Evolutionary conservation across 1,140 invertebrate genomes (phyloP).

Genomic region (Papilio machaon): DNA sequence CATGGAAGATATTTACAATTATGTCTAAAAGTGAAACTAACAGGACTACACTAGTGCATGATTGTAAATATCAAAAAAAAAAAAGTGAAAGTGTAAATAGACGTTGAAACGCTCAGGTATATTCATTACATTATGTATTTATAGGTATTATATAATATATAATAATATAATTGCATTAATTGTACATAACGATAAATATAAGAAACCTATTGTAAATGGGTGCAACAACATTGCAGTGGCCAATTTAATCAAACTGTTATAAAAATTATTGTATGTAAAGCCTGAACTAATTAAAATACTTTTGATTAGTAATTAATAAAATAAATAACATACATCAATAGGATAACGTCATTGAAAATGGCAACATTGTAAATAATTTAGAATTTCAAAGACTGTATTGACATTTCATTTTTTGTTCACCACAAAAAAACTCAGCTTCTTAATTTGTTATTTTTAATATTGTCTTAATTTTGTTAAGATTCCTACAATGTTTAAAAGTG

Average conservation of each 20-base stretch:
- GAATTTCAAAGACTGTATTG: constrained; percentile 76
- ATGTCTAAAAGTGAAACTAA: constrained; percentile 75
- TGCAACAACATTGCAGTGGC: constrained; percentile 17
- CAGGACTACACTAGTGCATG: constrained; percentile 61
- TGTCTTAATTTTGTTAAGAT: background rate
- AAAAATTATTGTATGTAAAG: constrained; percentile 28
- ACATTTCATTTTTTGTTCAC: constrained; percentile 46
- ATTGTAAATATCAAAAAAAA: constrained; percentile 74
- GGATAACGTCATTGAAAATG: constrained; percentile 64
- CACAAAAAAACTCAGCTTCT: constrained; percentile 25
- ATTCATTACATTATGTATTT: background rate
- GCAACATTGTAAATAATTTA: constrained; percentile 70
- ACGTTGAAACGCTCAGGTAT: constrained; percentile 4
- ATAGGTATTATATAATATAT: constrained; percentile 11
- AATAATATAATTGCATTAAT: constrained; percentile 3
- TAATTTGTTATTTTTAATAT: background rate
- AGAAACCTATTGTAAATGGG: constrained; percentile 21
- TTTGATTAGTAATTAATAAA: constrained; percentile 22
- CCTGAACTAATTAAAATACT: constrained; percentile 10
- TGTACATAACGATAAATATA: constrained; percentile 8
- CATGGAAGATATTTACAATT: constrained; percentile 82
- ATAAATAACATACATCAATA: constrained; percentile 39
- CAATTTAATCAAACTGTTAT: constrained; percentile 34
- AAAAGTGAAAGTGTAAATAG: constrained; percentile 50
- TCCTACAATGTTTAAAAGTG: background rate